Conservation (phyloP, 2,113 vertebrate genomes). For the Sylvia atricapilla region DNA sequence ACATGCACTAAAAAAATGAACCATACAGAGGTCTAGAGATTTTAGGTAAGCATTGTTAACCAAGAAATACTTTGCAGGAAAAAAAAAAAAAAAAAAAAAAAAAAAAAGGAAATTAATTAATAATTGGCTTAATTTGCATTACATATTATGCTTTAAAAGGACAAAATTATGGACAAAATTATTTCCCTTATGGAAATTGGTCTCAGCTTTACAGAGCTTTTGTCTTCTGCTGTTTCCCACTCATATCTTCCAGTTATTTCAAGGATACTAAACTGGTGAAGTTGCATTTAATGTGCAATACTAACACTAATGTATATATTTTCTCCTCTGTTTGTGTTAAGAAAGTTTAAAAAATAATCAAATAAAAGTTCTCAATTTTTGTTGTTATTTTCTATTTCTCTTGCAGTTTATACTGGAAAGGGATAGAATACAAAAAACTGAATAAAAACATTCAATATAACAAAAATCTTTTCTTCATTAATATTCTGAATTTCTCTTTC, state of each 20-base stretch:
- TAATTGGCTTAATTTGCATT: not conserved
- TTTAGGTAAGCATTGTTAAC: not conserved
- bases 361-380: not conserved
- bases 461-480: conserved; percentile 42
- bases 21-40: not conserved
- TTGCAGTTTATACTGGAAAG: not conserved
- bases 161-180: not conserved
- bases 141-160: not conserved
- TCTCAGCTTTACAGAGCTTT: not conserved
- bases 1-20: not conserved
- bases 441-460: not conserved
- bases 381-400: not conserved
- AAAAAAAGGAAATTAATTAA: not conserved
- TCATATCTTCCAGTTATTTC: not conserved
- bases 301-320: not conserved
- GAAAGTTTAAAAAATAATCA: not conserved
- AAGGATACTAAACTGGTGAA: not conserved
- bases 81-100: not conserved
- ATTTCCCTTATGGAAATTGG: not conserved
- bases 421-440: not conserved
- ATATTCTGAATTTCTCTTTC: conserved; percentile 52
- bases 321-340: not conserved
- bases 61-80: not conserved
- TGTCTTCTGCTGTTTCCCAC: not conserved
- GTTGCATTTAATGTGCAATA: not conserved